phyloP scores from a whole-genome alignment of 2,797 vertebrate genomes.

The Microhierax caerulescens region DNA sequence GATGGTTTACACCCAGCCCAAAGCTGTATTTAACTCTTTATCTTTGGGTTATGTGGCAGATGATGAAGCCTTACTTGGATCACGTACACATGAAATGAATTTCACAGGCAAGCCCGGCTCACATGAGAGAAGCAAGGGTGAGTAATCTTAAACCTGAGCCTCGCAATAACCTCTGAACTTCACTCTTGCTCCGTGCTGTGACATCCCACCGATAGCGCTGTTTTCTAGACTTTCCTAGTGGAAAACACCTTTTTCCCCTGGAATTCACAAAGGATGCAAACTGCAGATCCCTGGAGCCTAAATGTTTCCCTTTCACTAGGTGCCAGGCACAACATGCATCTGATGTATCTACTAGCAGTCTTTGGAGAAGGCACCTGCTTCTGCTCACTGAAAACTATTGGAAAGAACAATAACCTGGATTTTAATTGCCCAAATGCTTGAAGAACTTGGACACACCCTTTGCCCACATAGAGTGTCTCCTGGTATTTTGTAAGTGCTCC shows the following conservation, averaged over 20 bases:
- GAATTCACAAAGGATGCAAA: not conserved
- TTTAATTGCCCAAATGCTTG: not conserved
- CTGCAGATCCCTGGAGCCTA: not conserved
- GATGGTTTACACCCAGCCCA: not conserved
- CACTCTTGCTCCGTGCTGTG: not conserved
- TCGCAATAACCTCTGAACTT: not conserved
- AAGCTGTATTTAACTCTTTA: not conserved
- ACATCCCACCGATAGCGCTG: not conserved
- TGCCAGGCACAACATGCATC: not conserved
- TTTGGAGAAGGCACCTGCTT: not conserved
- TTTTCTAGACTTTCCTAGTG: not conserved
- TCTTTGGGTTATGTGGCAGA: not conserved
- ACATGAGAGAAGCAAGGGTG: not conserved
- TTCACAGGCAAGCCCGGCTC: not conserved
- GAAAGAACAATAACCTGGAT: not conserved
- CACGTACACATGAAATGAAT: not conserved
- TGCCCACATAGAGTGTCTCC: not conserved
- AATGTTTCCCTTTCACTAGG: not conserved
- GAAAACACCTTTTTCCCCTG: not conserved
- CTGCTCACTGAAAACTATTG: not conserved
- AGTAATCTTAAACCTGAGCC: not conserved
- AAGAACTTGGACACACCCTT: not conserved
- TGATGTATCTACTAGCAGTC: not conserved
- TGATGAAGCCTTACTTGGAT: not conserved
- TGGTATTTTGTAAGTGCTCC: constrained; percentile 21